Percentiles rank a stretch among this genome's conserved stretches.
Evolutionary conservation across 2,888 invertebrate species (phyloP).

Genomic region (Alitta virens): DNA sequence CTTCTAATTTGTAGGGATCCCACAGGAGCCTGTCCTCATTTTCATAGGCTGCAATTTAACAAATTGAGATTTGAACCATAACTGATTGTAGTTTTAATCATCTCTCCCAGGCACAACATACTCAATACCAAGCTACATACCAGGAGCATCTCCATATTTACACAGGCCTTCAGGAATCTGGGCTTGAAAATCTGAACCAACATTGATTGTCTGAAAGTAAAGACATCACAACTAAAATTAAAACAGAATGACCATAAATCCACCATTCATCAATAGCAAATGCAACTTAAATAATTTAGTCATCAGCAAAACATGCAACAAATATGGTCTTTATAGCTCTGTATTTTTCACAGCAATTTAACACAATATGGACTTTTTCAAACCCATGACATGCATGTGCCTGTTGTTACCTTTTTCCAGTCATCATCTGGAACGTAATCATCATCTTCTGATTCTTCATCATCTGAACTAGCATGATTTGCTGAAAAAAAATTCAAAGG

Average conservation of each 20-base stretch:
- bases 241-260: not conserved
- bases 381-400: too few species aligned
- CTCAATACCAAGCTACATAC: constrained; percentile 28
- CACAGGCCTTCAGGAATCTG: constrained; percentile 87
- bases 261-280: too few species aligned
- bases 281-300: too few species aligned
- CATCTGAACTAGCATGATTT: constrained; percentile 59
- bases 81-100: too few species aligned
- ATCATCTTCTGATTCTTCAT: constrained; percentile 59
- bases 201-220: constrained; percentile 76
- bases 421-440: constrained; percentile 56
- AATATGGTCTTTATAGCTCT: too few species aligned
- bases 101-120: too few species aligned
- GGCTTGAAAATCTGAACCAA: constrained; percentile 91
- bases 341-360: too few species aligned
- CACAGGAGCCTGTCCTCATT: constrained; percentile 93
- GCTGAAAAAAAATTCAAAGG: not conserved
- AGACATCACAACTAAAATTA: not conserved
- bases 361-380: too few species aligned
- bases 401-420: constrained; percentile 77
- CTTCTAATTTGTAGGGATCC: constrained; percentile 75
- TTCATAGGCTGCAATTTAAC: constrained; percentile 43
- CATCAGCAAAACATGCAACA: too few species aligned
- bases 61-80: not conserved
- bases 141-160: constrained; percentile 83